phyloP scores from a whole-genome alignment of 1,140 invertebrate species.

The Cherax destructor region DNA sequence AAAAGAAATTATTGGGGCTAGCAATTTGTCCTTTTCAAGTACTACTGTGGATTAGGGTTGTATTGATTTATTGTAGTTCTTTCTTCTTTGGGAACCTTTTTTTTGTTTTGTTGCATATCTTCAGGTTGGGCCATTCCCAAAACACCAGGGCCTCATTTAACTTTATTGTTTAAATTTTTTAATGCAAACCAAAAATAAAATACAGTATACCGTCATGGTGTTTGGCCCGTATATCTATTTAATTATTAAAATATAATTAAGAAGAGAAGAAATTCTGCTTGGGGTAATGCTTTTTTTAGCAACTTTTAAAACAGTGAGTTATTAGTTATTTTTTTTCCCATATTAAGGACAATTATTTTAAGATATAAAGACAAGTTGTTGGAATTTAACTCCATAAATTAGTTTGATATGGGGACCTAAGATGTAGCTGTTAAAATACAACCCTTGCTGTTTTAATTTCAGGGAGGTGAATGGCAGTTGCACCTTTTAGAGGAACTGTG shows the following conservation, averaged over 20 bases:
- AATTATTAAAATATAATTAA: constrained; percentile 12
- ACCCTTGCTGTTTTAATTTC: constrained; percentile 67
- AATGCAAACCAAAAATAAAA: not conserved
- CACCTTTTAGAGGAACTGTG: constrained; percentile 60
- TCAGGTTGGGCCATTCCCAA: constrained; percentile 63
- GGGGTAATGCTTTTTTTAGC: constrained; percentile 25
- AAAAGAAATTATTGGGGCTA: constrained; percentile 24
- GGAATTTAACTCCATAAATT: not conserved
- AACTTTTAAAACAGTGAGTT: constrained; percentile 64
- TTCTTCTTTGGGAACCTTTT: constrained; percentile 32
- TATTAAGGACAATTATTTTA: not conserved
- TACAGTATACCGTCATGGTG: not conserved
- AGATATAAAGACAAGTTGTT: not conserved
- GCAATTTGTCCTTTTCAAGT: constrained; percentile 10
- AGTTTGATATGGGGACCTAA: not conserved
- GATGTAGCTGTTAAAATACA: not conserved
- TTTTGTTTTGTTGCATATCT: constrained; percentile 49
- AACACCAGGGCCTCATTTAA: constrained; percentile 34
- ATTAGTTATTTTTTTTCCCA: not conserved
- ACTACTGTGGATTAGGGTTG: constrained; percentile 1
- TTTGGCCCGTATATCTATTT: constrained; percentile 45
- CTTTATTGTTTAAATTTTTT: not conserved
- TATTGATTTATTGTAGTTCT: constrained; percentile 33
- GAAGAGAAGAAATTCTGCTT: constrained; percentile 9
- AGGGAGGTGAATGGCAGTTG: constrained; percentile 69